phyloP scores from a whole-genome alignment of 2,797 vertebrate genomes.

The Gila robusta region DNA sequence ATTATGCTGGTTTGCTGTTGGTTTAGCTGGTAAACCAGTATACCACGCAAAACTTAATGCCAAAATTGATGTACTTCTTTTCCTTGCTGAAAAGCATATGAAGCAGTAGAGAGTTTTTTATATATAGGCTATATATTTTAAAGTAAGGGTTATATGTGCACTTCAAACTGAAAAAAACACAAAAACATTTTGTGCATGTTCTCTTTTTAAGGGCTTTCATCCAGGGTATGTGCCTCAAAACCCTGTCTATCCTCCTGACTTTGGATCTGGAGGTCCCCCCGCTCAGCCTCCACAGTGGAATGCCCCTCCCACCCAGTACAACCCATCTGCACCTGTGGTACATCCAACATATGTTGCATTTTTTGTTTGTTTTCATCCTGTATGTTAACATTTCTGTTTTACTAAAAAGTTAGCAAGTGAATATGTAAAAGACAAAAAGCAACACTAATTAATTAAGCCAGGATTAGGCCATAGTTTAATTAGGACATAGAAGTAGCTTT shows the following conservation, averaged over 20 bases:
- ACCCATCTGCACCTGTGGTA: slow-evolving; percentile 47
- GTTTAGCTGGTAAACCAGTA: not conserved
- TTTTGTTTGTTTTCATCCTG: not conserved
- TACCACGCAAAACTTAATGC: not conserved
- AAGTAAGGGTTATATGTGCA: not conserved
- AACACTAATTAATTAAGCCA: too few species aligned
- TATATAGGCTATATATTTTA: too few species aligned
- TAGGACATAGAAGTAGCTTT: too few species aligned
- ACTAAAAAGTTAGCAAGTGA: not conserved
- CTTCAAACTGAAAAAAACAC: not conserved
- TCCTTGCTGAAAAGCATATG: not conserved
- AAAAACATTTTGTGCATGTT: not conserved
- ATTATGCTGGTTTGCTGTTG: not conserved
- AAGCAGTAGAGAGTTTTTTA: too few species aligned
- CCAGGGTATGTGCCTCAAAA: slow-evolving; percentile 62
- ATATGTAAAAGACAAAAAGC: not conserved
- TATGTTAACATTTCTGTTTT: not conserved
- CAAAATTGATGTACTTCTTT: not conserved
- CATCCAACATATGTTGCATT: not conserved
- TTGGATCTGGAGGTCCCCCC: slow-evolving; percentile 32
- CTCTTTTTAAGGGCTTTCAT: slow-evolving; percentile 60
- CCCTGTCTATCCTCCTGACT: slow-evolving; percentile 61
- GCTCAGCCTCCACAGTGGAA: slow-evolving; percentile 24
- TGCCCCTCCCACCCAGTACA: slow-evolving; percentile 10
- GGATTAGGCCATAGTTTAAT: too few species aligned